Evolutionary conservation across 2,113 vertebrate species (phyloP).

Genomic region (Capreolus pygargus): DNA sequence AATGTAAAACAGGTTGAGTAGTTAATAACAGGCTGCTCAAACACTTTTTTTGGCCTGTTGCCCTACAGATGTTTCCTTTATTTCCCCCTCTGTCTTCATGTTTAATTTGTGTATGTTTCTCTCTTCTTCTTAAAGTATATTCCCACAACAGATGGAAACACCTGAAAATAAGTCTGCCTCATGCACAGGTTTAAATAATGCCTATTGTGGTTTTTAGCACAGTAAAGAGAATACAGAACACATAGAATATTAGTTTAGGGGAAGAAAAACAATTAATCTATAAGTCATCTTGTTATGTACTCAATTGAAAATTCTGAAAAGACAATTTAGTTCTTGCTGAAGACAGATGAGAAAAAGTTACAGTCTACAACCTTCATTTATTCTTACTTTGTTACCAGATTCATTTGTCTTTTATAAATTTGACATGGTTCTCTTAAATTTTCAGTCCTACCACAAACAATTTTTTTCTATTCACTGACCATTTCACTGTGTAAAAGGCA

Average conservation of each 20-base stretch:
- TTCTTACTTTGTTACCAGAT: neutral
- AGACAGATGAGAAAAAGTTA: neutral
- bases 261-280: neutral
- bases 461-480: neutral
- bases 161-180: slow-evolving; percentile 68
- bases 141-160: slow-evolving; percentile 61
- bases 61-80: slow-evolving; percentile 68
- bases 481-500: neutral
- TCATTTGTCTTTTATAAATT: neutral
- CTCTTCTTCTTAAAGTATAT: slow-evolving; percentile 54
- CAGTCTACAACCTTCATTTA: neutral
- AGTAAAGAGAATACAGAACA: neutral
- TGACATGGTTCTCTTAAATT: neutral
- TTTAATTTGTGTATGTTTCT: slow-evolving; percentile 68
- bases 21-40: slow-evolving; percentile 75
- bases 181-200: neutral
- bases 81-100: neutral
- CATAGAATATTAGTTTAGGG: neutral
- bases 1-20: slow-evolving; percentile 74
- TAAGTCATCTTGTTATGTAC: neutral
- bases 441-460: neutral
- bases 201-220: neutral
- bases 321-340: neutral
- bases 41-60: slow-evolving; percentile 69
- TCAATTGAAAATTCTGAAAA: neutral